These are phyloP conservation scores for Saccostrea cuccullata DNA, from an alignment of 1,140 invertebrate species.

Conservation along the genomic window DNA sequence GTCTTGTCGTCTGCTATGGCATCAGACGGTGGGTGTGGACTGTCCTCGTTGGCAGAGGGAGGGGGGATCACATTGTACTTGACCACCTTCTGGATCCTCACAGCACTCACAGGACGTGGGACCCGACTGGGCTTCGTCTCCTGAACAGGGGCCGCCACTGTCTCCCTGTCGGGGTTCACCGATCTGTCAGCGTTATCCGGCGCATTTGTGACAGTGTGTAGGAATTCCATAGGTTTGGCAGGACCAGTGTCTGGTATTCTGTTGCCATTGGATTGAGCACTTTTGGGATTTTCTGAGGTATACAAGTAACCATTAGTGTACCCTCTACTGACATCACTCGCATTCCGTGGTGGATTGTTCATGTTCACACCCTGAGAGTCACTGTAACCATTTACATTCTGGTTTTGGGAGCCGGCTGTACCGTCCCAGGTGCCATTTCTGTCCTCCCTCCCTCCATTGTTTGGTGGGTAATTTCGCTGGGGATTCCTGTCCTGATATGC, in stretches of 20 bases:
- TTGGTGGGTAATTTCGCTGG: constrained; percentile 44
- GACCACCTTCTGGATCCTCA: not conserved
- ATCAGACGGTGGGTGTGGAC: not conserved
- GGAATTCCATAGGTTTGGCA: constrained; percentile 46
- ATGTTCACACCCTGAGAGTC: not conserved
- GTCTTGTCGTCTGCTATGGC: not conserved
- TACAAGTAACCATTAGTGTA: constrained; percentile 21
- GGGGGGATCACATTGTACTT: constrained; percentile 35
- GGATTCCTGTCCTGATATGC: constrained; percentile 44
- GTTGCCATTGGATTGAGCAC: not conserved
- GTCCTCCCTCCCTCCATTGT: constrained; percentile 45
- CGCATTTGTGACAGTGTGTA: constrained; percentile 53
- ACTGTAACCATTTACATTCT: not conserved
- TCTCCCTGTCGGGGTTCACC: not conserved
- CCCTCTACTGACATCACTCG: not conserved
- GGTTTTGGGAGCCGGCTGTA: not conserved
- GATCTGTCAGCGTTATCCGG: not conserved
- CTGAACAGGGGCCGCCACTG: not conserved
- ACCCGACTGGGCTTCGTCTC: constrained; percentile 37
- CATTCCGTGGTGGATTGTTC: not conserved
- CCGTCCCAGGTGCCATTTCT: not conserved
- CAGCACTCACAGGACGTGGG: constrained; percentile 46
- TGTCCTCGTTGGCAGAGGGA: constrained; percentile 12
- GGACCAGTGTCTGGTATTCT: not conserved
- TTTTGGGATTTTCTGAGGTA: constrained; percentile 18